A percentile compares a stretch with the other conserved stretches of the same genome.
Evolutionary conservation across 2,888 invertebrate species (phyloP).

Genomic region (Alviniconcha strummeri): DNA sequence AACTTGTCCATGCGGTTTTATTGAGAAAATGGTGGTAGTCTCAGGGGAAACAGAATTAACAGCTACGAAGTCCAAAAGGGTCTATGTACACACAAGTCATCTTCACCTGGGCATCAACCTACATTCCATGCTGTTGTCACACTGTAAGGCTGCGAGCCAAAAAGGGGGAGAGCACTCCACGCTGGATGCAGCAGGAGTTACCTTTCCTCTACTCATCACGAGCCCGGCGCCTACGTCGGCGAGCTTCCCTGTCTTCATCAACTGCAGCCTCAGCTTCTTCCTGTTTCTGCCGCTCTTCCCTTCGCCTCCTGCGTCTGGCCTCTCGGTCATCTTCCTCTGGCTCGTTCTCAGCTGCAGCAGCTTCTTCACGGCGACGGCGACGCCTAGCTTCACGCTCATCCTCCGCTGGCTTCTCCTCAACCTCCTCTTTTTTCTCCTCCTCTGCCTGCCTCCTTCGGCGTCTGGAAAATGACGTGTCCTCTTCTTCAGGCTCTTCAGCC

Average conservation of each 20-base stretch:
- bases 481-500: constrained; percentile 21
- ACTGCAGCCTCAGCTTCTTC: constrained; percentile 32
- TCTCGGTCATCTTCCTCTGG: constrained; percentile 45
- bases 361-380: constrained; percentile 39
- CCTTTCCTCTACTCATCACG: constrained; percentile 17
- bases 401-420: constrained; percentile 30
- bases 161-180: too few relatives aligned
- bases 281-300: constrained; percentile 46
- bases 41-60: too few relatives aligned
- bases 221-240: constrained; percentile 32
- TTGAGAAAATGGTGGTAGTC: too few relatives aligned
- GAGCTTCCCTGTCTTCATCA: constrained; percentile 33
- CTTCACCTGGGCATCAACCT: too few relatives aligned
- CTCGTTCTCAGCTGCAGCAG: constrained; percentile 25
- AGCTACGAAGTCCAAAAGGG: too few relatives aligned
- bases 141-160: too few relatives aligned
- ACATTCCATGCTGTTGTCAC: too few relatives aligned
- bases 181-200: not conserved
- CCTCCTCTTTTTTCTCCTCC: constrained; percentile 25
- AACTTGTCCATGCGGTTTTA: too few relatives aligned
- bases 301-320: constrained; percentile 44
- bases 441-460: not conserved
- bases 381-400: constrained; percentile 35
- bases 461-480: too few relatives aligned
- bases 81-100: too few relatives aligned